phyloP scores from a whole-genome alignment of 2,888 invertebrate species.

The Aleiodes testaceus region DNA sequence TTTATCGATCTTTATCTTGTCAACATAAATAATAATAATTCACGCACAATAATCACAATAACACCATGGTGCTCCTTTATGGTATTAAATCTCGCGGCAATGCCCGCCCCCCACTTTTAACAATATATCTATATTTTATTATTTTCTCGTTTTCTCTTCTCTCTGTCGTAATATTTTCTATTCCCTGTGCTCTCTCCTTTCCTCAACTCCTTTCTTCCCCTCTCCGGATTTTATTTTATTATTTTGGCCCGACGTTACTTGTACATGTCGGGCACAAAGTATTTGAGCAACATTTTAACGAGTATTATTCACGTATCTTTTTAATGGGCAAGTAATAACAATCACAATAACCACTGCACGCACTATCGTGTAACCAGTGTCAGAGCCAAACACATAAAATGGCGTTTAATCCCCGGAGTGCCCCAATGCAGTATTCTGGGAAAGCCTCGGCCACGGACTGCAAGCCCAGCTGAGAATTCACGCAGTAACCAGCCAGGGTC shows the following conservation, averaged over 20 bases:
- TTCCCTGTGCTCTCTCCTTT: background rate
- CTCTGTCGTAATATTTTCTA: constrained; percentile 11
- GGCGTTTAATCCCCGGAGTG: constrained; percentile 56
- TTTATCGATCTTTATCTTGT: constrained; percentile 5
- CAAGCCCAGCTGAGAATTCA: constrained; percentile 37
- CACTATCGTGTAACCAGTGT: constrained; percentile 57
- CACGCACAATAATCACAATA: constrained; percentile 36
- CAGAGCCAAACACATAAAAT: constrained; percentile 71
- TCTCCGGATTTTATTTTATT: constrained; percentile 14
- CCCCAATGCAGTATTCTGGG: constrained; percentile 41
- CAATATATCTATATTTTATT: constrained; percentile 15
- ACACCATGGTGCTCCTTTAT: constrained; percentile 29
- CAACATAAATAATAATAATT: constrained; percentile 28
- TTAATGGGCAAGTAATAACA: constrained; percentile 47
- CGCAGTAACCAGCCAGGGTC: constrained; percentile 24
- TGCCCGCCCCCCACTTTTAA: constrained; percentile 28
- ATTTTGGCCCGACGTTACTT: constrained; percentile 60
- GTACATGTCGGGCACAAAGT: constrained; percentile 66
- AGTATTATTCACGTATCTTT: constrained; percentile 49
- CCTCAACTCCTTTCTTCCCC: background rate
- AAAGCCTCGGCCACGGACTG: constrained; percentile 37
- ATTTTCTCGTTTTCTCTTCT: background rate
- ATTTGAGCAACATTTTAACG: constrained; percentile 66
- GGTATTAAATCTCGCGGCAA: constrained; percentile 40
- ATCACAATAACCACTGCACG: constrained; percentile 28